phyloP scores from a whole-genome alignment of 2,888 invertebrate genomes.

The Thera obeliscata region DNA sequence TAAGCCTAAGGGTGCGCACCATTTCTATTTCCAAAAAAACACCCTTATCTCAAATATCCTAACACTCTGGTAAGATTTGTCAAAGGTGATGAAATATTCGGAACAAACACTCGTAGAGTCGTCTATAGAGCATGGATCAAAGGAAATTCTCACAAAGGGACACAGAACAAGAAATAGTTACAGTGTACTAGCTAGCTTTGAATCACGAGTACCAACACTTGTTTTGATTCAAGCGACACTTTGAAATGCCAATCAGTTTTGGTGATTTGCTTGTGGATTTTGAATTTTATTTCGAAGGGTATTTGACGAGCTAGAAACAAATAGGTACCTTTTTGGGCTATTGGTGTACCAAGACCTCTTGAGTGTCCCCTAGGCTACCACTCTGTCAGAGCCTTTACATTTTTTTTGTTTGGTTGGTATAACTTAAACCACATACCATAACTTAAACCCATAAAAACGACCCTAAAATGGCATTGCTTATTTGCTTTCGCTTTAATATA shows the following conservation, averaged over 20 bases:
- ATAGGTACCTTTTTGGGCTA: too few relatives aligned
- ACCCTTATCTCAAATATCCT: constrained; percentile 6
- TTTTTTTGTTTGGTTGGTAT: too few relatives aligned
- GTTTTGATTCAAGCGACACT: constrained; percentile 48
- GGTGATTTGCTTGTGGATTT: constrained; percentile 13
- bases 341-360: too few relatives aligned
- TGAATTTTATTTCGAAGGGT: too few relatives aligned
- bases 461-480: too few relatives aligned
- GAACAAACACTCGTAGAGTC: constrained; percentile 52
- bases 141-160: constrained; percentile 60
- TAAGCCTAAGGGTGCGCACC: neutral
- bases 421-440: too few relatives aligned
- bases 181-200: neutral
- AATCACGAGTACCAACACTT: constrained; percentile 33
- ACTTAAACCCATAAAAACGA: too few relatives aligned
- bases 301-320: too few relatives aligned
- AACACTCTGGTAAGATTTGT: constrained; percentile 53
- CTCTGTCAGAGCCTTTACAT: too few relatives aligned
- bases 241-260: constrained; percentile 41
- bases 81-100: constrained; percentile 65
- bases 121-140: constrained; percentile 53
- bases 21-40: constrained; percentile 4
- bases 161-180: constrained; percentile 38
- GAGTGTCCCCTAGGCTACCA: too few relatives aligned
- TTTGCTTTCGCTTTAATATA: too few relatives aligned